A percentile compares a stretch with the other conserved stretches of the same genome.
Conservation (phyloP, 2,888 invertebrate species). For the Drosophila picticornis region DNA sequence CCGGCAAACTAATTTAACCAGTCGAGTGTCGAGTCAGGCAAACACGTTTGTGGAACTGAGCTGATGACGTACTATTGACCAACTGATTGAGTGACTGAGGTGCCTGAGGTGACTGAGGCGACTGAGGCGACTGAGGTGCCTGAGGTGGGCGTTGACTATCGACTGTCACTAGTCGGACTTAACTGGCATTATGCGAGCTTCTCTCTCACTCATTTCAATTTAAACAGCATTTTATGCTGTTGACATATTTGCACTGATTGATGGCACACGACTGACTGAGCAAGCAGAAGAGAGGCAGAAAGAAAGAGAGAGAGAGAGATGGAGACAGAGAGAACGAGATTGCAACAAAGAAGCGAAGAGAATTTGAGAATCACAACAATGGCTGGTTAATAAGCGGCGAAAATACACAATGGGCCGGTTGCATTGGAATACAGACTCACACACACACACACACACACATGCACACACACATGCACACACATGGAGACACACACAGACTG, state of each 20-base stretch:
- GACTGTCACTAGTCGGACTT: conserved; percentile 54
- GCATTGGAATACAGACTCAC: conserved; percentile 9
- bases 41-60: conserved; percentile 42
- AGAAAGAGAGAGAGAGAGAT: background rate
- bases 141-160: conserved; percentile 53
- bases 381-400: conserved; percentile 65
- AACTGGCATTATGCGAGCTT: conserved; percentile 70
- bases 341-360: conserved; percentile 6
- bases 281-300: background rate
- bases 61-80: conserved; percentile 50
- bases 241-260: conserved; percentile 71
- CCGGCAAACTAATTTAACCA: conserved; percentile 72
- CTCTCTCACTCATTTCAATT: conserved; percentile 25
- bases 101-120: conserved; percentile 16
- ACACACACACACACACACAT: background rate
- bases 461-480: conserved; percentile 11
- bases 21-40: conserved; percentile 36
- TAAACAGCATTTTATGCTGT: conserved; percentile 50
- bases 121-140: conserved; percentile 22
- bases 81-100: conserved; percentile 41
- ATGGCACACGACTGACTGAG: conserved; percentile 29
- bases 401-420: background rate
- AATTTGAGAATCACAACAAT: conserved; percentile 48
- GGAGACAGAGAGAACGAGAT: background rate
- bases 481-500: conserved; percentile 8